Evolutionary conservation across 2,113 vertebrate species (phyloP).

Genomic region (Corapipo altera): DNA sequence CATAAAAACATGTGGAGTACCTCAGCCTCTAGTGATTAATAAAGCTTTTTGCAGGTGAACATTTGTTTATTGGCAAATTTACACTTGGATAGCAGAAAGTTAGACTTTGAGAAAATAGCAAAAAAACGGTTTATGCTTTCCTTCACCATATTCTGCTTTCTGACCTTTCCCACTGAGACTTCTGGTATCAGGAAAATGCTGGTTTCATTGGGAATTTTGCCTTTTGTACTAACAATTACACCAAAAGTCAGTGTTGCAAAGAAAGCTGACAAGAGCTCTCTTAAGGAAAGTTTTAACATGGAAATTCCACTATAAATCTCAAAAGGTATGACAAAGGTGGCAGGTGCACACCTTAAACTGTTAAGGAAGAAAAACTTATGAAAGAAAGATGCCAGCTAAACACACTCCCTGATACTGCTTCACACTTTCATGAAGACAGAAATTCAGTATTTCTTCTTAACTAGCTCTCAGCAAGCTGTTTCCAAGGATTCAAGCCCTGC

Average conservation of each 20-base stretch:
- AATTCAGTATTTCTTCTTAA: background rate
- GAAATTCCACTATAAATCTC: conserved; percentile 11
- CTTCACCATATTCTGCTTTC: background rate
- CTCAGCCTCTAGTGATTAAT: background rate
- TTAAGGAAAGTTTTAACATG: conserved; percentile 10
- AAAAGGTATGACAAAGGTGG: background rate
- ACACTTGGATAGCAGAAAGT: background rate
- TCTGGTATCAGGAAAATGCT: background rate
- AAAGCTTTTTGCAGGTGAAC: background rate
- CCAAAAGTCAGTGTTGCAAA: background rate
- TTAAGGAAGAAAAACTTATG: background rate
- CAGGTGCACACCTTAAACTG: background rate
- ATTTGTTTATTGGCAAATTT: background rate
- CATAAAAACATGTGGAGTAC: background rate
- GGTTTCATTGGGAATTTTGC: background rate
- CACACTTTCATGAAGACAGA: background rate
- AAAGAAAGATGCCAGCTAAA: background rate
- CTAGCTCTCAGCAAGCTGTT: background rate
- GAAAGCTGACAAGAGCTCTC: conserved; percentile 7
- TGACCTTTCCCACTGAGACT: background rate
- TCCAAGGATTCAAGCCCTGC: background rate
- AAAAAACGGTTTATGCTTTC: background rate
- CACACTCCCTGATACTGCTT: background rate
- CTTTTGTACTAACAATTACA: conserved; percentile 21
- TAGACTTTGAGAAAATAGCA: background rate